Base-by-base conservation (phyloP, 2,888 invertebrate genomes). In the Sesamia inferens region DNA sequence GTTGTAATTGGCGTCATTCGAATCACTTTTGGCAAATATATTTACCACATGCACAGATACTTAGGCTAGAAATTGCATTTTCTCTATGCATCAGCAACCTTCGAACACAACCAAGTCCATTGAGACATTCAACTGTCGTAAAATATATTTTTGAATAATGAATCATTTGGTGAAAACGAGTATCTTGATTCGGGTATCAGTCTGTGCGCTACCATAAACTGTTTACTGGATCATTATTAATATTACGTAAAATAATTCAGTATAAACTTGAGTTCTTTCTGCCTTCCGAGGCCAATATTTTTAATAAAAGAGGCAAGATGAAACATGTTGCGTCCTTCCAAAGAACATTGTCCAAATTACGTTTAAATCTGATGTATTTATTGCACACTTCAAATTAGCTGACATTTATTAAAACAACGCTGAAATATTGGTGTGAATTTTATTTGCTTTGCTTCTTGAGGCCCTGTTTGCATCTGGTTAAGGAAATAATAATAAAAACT, bases 291-390 rank as follows among this genome's bases (percentile, higher is more conserved):
- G 80, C 13, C 76, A 80, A 75, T 80, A 76, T 81, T 82, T 85
- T 75, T 69, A 31, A 73, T 72, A 65, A 73, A 76, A 75, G 51
- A 47, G 8, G n/a, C 83, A 84, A 62, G 55, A 63, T 79, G 79
- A 84, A 88, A 84, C 77, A 87, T 84, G 87, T 78, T 86, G 71
- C 59, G 63, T 19, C 65, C 70, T 65, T 74, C 75, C 79, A 78
- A 85, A 86, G 79, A 85, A 87, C 80, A 87, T 79, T 87, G 85
- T 84, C 85, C 85, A 74, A 81, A 84, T 81, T 79, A 90, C 85
- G 83, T 88, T 89, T 88, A 88, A 88, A 89, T 90, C 80, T 85
- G 85, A 87, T 57, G 69, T 85, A 92, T 92, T 92, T 90, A 91
- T 87, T 76, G 81, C 78, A 24, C 70, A 84, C n/a, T 81, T 86